These are phyloP conservation scores for Channallabes apus DNA, from an alignment of 2,797 vertebrate species.

Conservation along the genomic window DNA sequence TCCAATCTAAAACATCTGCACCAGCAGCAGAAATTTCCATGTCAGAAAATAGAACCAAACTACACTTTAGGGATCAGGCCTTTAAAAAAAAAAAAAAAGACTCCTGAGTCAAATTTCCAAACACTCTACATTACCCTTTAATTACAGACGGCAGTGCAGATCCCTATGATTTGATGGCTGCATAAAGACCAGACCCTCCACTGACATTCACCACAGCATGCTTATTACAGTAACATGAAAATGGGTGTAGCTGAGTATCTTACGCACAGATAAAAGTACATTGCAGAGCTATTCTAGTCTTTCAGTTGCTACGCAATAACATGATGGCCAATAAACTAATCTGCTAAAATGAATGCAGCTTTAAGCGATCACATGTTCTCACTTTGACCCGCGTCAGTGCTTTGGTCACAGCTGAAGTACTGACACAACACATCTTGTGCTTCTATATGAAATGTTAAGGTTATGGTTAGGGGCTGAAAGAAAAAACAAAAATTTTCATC, in stretches of 20 bases:
- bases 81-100: neutral
- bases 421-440: neutral
- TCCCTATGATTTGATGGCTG: conserved; percentile 11
- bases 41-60: conserved; percentile 33
- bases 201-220: neutral
- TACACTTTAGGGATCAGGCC: conserved; percentile 30
- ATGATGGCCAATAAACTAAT: neutral
- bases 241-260: neutral
- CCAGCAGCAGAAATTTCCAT: neutral
- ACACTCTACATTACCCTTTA: neutral
- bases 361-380: neutral
- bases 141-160: conserved; percentile 25
- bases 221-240: neutral
- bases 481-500: no score
- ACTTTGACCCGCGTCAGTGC: neutral
- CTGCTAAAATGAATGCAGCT: neutral
- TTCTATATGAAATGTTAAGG: neutral
- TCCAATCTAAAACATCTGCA: conserved; percentile 42
- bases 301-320: neutral
- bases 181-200: conserved; percentile 14
- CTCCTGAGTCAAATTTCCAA: conserved; percentile 18
- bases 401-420: neutral
- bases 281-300: neutral
- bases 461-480: neutral
- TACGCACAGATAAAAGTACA: neutral